Evolutionary conservation across 2,888 invertebrate genomes (phyloP).

Genomic region (Carpatolechia fugitivella): DNA sequence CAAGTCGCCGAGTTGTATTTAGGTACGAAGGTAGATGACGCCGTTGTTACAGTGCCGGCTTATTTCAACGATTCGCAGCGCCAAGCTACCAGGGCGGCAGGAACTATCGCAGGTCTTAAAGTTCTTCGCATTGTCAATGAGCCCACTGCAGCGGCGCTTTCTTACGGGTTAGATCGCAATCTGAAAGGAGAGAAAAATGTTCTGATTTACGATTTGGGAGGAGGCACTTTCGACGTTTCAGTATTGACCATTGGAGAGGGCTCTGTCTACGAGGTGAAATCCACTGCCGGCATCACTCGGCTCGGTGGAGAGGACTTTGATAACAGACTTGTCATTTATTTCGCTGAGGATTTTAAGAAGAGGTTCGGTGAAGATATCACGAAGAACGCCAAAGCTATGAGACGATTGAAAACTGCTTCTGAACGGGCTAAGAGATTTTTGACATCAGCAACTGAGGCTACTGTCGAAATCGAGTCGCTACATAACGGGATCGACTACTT

Average conservation of each 20-base stretch:
- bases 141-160: slow-evolving; percentile 59
- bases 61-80: slow-evolving; percentile 60
- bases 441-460: slow-evolving; percentile 45
- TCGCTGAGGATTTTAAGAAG: slow-evolving; percentile 55
- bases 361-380: slow-evolving; percentile 41
- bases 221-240: slow-evolving; percentile 60
- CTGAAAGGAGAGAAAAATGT: slow-evolving; percentile 42
- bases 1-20: slow-evolving; percentile 52
- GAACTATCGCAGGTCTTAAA: slow-evolving; percentile 52
- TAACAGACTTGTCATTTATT: slow-evolving; percentile 52
- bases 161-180: slow-evolving; percentile 48
- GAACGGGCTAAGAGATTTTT: slow-evolving; percentile 51
- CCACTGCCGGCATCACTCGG: slow-evolving; percentile 49
- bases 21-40: slow-evolving; percentile 45
- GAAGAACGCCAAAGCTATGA: slow-evolving; percentile 35
- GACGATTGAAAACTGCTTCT: slow-evolving; percentile 49
- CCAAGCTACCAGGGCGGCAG: slow-evolving; percentile 53
- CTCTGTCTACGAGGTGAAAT: slow-evolving; percentile 51
- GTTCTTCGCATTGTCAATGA: slow-evolving; percentile 57
- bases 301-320: slow-evolving; percentile 67
- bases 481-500: slow-evolving; percentile 49
- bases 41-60: slow-evolving; percentile 62
- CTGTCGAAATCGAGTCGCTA: slow-evolving; percentile 44
- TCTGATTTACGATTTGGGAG: slow-evolving; percentile 59
- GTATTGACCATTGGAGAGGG: slow-evolving; percentile 44